phyloP scores from a whole-genome alignment of 2,113 vertebrate genomes.

The Mobula hypostoma region DNA sequence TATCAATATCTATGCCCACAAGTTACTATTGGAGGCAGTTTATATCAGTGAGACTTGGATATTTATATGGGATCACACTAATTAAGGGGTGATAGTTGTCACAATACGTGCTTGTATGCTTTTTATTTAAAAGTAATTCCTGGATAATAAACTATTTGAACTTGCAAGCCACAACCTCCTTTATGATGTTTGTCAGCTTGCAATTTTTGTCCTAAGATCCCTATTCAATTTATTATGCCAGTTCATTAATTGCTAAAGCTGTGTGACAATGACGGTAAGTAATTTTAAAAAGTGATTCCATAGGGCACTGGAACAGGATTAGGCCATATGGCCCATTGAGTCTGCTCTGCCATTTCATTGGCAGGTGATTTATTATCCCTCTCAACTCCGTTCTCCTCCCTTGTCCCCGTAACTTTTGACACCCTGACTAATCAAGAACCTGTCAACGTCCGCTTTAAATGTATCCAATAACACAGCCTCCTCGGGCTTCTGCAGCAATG shows the following conservation, averaged over 20 bases:
- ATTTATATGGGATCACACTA: neutral
- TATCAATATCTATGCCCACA: neutral
- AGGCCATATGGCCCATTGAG: too few relatives aligned
- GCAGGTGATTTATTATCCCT: too few relatives aligned
- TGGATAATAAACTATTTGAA: neutral
- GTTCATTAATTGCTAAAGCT: neutral
- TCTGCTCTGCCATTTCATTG: too few relatives aligned
- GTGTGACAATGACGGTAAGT: neutral
- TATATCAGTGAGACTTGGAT: too few relatives aligned
- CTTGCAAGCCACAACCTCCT: neutral
- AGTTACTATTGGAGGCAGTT: neutral
- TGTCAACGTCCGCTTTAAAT: too few relatives aligned
- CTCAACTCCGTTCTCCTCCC: too few relatives aligned
- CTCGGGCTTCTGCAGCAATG: too few relatives aligned
- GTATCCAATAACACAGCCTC: too few relatives aligned
- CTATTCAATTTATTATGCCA: neutral
- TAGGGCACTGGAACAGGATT: too few relatives aligned
- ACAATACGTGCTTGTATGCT: neutral
- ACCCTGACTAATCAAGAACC: too few relatives aligned
- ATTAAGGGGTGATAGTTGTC: neutral
- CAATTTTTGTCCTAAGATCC: neutral
- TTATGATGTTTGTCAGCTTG: neutral
- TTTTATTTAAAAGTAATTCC: neutral
- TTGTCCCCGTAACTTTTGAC: too few relatives aligned
- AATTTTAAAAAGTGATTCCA: neutral